A percentile compares a stretch with the other conserved stretches of the same genome.
Conservation (phyloP, 2,797 vertebrate genomes). For the Cuniculus paca region DNA sequence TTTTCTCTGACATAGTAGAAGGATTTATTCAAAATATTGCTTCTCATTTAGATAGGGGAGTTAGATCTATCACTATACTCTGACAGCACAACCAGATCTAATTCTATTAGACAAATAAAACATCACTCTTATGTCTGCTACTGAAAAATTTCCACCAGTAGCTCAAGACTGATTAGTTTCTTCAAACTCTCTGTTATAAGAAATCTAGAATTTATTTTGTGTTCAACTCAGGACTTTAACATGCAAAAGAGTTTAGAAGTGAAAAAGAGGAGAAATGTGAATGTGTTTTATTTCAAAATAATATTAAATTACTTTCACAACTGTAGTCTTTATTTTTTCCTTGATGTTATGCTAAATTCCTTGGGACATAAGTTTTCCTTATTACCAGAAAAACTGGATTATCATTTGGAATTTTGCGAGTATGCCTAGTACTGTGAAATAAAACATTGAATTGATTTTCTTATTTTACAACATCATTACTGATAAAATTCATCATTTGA, state of each 20-base stretch:
- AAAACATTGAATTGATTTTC: conserved; percentile 29
- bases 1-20: background rate
- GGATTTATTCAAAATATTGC: conserved; percentile 73
- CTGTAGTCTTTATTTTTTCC: conserved; percentile 2
- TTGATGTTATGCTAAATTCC: conserved; percentile 28
- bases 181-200: background rate
- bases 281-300: conserved; percentile 29
- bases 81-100: conserved; percentile 14
- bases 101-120: conserved; percentile 73
- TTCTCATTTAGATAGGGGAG: conserved; percentile 61
- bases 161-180: conserved; percentile 60
- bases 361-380: conserved; percentile 8
- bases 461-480: background rate
- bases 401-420: conserved; percentile 35
- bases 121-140: conserved; percentile 3
- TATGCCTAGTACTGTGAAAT: conserved; percentile 12
- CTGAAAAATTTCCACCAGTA: conserved; percentile 30
- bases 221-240: conserved; percentile 28
- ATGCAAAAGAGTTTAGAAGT: background rate
- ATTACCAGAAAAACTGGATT: conserved; percentile 26
- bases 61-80: conserved; percentile 26
- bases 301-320: no score
- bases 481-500: background rate
- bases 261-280: background rate
- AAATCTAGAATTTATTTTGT: conserved; percentile 51